Evolutionary conservation across 2,113 vertebrate genomes (phyloP).

Genomic region (Brachypodius melanocephalos): DNA sequence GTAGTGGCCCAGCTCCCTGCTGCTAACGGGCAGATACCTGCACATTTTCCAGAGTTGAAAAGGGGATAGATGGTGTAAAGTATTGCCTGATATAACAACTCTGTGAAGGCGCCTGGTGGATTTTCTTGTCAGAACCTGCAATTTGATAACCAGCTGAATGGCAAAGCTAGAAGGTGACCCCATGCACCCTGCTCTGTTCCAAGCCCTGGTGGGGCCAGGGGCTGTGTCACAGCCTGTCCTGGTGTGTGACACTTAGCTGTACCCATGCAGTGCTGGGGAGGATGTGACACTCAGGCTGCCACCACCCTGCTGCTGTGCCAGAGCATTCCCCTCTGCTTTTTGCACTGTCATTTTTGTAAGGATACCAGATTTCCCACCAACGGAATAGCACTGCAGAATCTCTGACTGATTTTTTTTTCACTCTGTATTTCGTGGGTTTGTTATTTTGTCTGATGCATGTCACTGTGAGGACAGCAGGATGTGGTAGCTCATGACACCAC

Average conservation of each 20-base stretch:
- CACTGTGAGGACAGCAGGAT: neutral
- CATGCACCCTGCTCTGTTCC: neutral
- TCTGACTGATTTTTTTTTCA: neutral
- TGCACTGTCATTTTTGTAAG: neutral
- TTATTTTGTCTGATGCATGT: neutral
- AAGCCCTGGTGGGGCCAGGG: neutral
- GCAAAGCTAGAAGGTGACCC: neutral
- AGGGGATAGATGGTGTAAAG: neutral
- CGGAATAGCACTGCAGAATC: neutral
- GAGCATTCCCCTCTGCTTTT: neutral
- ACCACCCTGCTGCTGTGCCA: neutral
- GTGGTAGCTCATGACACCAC: fast-evolving
- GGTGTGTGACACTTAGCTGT: neutral
- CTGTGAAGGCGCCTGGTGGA: neutral
- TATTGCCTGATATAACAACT: neutral
- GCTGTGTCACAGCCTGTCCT: neutral
- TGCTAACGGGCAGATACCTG: neutral
- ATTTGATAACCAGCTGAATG: neutral
- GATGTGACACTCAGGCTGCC: fast-evolving
- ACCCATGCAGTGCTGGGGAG: neutral
- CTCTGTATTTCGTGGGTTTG: neutral
- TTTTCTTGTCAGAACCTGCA: neutral
- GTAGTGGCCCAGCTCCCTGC: neutral
- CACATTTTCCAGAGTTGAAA: neutral
- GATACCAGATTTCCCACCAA: neutral